A percentile compares a stretch with the other conserved stretches of the same genome.
phyloP scores from a whole-genome alignment of 30 jellyfish, hydroid and myxozoan species.

The Mastigias papua region DNA sequence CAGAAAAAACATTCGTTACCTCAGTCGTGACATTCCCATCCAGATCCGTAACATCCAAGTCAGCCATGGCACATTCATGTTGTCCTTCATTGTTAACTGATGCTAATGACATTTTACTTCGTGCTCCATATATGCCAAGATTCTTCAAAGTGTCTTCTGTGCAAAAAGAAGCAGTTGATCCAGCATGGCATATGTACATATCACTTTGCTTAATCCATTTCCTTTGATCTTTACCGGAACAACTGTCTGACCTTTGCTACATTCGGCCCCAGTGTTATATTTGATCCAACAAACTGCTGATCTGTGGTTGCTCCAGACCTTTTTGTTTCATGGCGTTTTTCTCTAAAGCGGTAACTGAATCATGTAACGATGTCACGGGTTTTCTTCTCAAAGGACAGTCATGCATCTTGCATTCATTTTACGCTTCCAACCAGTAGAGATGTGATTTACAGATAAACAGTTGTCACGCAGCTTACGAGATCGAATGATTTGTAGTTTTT shows the following conservation, averaged over 20 bases:
- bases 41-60: conserved; percentile 51
- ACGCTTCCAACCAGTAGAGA: conserved; percentile 65
- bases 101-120: conserved; percentile 46
- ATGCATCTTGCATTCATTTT: conserved; percentile 52
- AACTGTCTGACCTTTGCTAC: conserved; percentile 32
- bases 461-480: conserved; percentile 22
- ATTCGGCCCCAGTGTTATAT: conserved; percentile 63
- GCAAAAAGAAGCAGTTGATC: conserved; percentile 69
- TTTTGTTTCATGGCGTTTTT: conserved; percentile 40
- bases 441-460: conserved; percentile 13
- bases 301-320: conserved; percentile 10
- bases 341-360: conserved; percentile 49
- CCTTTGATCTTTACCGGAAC: conserved; percentile 44
- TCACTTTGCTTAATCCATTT: conserved; percentile 2
- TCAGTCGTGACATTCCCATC: conserved; percentile 39
- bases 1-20: conserved; percentile 48
- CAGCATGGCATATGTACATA: conserved; percentile 57
- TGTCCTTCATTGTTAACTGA: conserved; percentile 48
- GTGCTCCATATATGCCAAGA: conserved; percentile 45
- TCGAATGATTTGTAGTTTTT: neutral
- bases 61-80: conserved; percentile 38
- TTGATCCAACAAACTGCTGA: conserved; percentile 53
- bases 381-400: conserved; percentile 39
- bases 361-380: conserved; percentile 60
- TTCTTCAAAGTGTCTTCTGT: conserved; percentile 32